Evolutionary conservation across 2,797 vertebrate species (phyloP).

Genomic region (Rachycentron canadum): DNA sequence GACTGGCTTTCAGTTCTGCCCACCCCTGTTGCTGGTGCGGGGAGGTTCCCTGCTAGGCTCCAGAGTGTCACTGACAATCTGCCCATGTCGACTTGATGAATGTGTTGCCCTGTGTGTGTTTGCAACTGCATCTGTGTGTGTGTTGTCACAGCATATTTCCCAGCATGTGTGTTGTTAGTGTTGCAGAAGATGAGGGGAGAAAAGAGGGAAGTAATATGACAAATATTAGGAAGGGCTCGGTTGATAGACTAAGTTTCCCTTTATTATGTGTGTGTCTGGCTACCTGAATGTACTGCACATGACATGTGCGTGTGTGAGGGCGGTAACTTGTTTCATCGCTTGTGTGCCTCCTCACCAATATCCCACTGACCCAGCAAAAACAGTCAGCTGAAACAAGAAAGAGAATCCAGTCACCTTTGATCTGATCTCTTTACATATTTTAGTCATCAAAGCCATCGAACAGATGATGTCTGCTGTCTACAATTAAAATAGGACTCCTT

Average conservation of each 20-base stretch:
- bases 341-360: slow-evolving; percentile 60
- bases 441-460: slow-evolving; percentile 67
- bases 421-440: slow-evolving; percentile 74
- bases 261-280: neutral
- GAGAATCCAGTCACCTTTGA: slow-evolving; percentile 73
- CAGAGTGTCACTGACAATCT: slow-evolving; percentile 81
- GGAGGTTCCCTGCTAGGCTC: slow-evolving; percentile 76
- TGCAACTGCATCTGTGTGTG: slow-evolving; percentile 1
- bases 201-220: slow-evolving; percentile 54
- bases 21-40: slow-evolving; percentile 72
- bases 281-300: slow-evolving; percentile 7
- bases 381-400: slow-evolving; percentile 65
- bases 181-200: slow-evolving; percentile 56
- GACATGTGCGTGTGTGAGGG: slow-evolving; percentile 5
- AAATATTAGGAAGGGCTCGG: slow-evolving; percentile 59
- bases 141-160: slow-evolving; percentile 63
- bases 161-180: slow-evolving; percentile 51
- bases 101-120: slow-evolving; percentile 51
- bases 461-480: slow-evolving; percentile 41
- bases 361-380: slow-evolving; percentile 58
- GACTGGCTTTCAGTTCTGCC: slow-evolving; percentile 71
- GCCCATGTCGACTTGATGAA: slow-evolving; percentile 78
- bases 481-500: slow-evolving; percentile 56
- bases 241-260: slow-evolving; percentile 49
- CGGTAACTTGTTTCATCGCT: slow-evolving; percentile 62